A percentile compares a stretch with the other conserved stretches of the same genome.
phyloP scores from a whole-genome alignment of 2,888 invertebrate species.

The Carpatolechia fugitivella region DNA sequence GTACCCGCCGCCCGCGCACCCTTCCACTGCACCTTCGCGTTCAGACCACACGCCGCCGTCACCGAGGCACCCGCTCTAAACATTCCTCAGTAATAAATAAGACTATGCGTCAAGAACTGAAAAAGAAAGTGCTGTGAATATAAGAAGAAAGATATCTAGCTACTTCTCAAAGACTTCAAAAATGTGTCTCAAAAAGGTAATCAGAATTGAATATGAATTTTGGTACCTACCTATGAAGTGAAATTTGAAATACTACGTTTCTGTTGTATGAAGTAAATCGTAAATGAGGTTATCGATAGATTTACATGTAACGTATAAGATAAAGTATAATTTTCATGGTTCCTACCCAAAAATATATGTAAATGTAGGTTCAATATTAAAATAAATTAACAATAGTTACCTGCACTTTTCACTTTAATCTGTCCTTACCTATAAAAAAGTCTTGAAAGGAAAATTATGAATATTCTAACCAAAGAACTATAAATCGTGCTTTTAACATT shows the following conservation, averaged over 20 bases:
- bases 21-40: conserved; percentile 40
- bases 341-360: conserved; percentile 68
- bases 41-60: conserved; percentile 58
- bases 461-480: conserved; percentile 21
- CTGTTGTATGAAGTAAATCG: conserved; percentile 42
- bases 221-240: conserved; percentile 16
- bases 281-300: conserved; percentile 38
- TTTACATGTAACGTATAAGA: conserved; percentile 19
- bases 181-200: background rate
- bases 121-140: conserved; percentile 16
- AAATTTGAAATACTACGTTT: conserved; percentile 44
- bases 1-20: conserved; percentile 77
- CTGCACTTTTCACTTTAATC: conserved; percentile 35
- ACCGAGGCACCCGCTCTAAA: conserved; percentile 68
- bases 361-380: conserved; percentile 48
- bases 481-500: background rate
- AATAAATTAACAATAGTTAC: conserved; percentile 51
- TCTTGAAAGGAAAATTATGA: conserved; percentile 11
- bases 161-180: background rate
- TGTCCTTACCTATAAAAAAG: conserved; percentile 2
- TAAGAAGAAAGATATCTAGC: background rate
- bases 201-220: background rate
- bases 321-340: conserved; percentile 62
- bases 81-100: conserved; percentile 12
- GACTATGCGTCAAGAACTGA: conserved; percentile 19